Percentiles rank a stretch among this genome's conserved stretches.
Conservation (phyloP, 2,888 invertebrate species). For the Agapetus fuscipes region DNA sequence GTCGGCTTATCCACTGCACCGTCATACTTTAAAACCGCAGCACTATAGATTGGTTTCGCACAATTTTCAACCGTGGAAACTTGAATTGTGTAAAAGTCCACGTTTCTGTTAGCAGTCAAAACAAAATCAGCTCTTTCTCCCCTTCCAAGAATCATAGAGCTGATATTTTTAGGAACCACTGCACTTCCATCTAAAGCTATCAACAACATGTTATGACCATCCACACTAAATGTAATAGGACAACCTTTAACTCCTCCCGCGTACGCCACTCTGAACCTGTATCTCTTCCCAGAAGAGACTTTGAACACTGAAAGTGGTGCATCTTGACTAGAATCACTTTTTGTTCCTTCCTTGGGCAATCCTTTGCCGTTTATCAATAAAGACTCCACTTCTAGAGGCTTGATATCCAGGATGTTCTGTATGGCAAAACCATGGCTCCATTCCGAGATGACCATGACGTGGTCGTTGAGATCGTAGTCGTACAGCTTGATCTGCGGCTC, state of each 20-base stretch:
- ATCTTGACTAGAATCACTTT: slow-evolving; percentile 25
- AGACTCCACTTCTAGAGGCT: slow-evolving; percentile 42
- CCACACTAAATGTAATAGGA: slow-evolving; percentile 54
- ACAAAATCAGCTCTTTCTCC: slow-evolving; percentile 73
- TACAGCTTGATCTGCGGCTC: slow-evolving; percentile 54
- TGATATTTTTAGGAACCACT: slow-evolving; percentile 47
- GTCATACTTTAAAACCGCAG: slow-evolving; percentile 43
- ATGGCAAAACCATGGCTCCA: slow-evolving; percentile 49
- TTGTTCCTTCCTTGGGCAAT: slow-evolving; percentile 36
- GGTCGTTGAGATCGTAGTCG: slow-evolving; percentile 60
- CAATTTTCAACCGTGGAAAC: slow-evolving; percentile 43
- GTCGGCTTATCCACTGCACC: slow-evolving; percentile 16
- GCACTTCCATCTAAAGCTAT: slow-evolving; percentile 64
- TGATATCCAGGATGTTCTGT: slow-evolving; percentile 30
- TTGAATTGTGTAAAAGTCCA: slow-evolving; percentile 52
- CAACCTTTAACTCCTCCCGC: slow-evolving; percentile 59
- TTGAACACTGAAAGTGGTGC: slow-evolving; percentile 33
- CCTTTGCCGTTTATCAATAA: slow-evolving; percentile 57
- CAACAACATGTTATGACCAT: slow-evolving; percentile 53
- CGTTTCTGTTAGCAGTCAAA: slow-evolving; percentile 48
- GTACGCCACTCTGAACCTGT: slow-evolving; percentile 58
- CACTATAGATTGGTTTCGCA: slow-evolving; percentile 40
- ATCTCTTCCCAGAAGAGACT: slow-evolving; percentile 49
- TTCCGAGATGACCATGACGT: slow-evolving; percentile 60
- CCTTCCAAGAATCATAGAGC: slow-evolving; percentile 49